phyloP scores from a whole-genome alignment of 1,140 invertebrate species.

The Aphidius gifuensis region DNA sequence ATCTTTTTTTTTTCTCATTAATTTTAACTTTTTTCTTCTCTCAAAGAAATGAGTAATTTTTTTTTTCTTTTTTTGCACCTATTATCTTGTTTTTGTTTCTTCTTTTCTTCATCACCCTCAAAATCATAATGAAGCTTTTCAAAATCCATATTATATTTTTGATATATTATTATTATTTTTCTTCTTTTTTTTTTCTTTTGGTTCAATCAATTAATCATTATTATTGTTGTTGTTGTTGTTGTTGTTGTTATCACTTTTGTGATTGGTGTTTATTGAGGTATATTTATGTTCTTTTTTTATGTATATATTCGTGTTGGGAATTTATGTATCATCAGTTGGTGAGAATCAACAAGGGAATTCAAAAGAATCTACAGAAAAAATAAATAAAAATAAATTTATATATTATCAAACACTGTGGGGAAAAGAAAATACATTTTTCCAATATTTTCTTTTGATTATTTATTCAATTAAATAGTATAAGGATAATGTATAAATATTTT shows the following conservation, averaged over 20 bases:
- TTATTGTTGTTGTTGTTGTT: too few relatives aligned
- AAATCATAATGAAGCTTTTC: conserved; percentile 18
- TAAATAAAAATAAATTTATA: too few relatives aligned
- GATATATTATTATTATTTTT: not conserved
- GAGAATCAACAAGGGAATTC: too few relatives aligned
- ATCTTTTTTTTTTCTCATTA: conserved; percentile 22
- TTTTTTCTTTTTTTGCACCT: too few relatives aligned
- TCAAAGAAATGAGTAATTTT: too few relatives aligned
- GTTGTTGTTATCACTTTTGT: too few relatives aligned
- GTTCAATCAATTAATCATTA: not conserved
- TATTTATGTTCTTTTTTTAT: not conserved
- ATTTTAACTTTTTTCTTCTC: conserved; percentile 23
- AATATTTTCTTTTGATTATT: not conserved
- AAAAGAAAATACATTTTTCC: too few relatives aligned
- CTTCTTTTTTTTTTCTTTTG: conserved; percentile 1
- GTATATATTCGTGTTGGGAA: too few relatives aligned
- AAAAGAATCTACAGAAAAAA: too few relatives aligned
- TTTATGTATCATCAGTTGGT: too few relatives aligned
- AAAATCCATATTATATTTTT: not conserved
- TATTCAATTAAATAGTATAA: not conserved
- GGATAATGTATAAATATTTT: too few relatives aligned
- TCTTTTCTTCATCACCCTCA: conserved; percentile 4
- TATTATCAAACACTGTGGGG: too few relatives aligned
- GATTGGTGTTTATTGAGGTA: not conserved
- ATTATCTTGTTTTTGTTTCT: not conserved